These are phyloP conservation scores for Lasioglossum lativentre DNA, from an alignment of 2,888 invertebrate species.

Conservation along the genomic window DNA sequence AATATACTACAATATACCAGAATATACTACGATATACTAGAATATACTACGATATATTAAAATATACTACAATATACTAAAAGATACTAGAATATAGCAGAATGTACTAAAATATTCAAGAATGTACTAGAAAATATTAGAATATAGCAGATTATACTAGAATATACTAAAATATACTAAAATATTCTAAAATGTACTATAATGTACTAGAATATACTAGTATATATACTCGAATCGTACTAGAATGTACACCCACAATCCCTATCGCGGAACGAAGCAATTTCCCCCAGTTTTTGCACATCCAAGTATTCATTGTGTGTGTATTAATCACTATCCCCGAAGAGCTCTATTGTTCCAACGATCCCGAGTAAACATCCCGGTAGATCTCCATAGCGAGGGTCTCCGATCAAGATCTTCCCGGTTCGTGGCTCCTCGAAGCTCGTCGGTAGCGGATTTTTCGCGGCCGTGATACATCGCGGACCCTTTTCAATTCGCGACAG, in stretches of 20 bases:
- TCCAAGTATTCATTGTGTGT: too few relatives aligned
- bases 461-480: slow-evolving; percentile 7
- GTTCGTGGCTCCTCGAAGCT: background rate
- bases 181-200: too few relatives aligned
- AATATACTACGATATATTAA: too few relatives aligned
- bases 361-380: background rate
- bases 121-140: too few relatives aligned
- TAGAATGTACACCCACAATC: too few relatives aligned
- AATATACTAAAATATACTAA: too few relatives aligned
- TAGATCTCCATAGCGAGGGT: background rate
- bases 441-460: background rate
- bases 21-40: too few relatives aligned
- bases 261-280: background rate
- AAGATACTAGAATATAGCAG: too few relatives aligned
- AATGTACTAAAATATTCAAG: too few relatives aligned
- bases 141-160: background rate
- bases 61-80: background rate
- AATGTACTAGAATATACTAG: too few relatives aligned
- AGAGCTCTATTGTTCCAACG: background rate
- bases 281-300: background rate
- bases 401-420: background rate
- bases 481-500: slow-evolving; percentile 45
- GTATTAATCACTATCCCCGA: background rate
- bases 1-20: too few relatives aligned
- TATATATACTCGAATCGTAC: too few relatives aligned